phyloP scores from a whole-genome alignment of 2,888 invertebrate species.

The Ptychoptera contaminata region DNA sequence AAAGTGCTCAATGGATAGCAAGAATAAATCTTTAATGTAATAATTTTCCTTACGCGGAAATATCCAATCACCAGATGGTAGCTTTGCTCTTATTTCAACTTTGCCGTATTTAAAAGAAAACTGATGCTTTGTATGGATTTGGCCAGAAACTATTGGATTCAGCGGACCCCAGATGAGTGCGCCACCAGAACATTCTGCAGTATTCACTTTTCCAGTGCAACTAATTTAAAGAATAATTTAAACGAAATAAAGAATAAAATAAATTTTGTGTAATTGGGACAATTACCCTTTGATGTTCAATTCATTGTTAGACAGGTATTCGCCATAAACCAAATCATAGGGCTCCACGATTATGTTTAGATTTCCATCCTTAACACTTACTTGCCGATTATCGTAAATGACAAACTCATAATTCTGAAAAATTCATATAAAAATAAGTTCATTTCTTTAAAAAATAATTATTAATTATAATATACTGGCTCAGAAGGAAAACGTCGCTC shows the following conservation, averaged over 20 bases:
- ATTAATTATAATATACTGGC: constrained; percentile 12
- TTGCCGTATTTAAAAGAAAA: constrained; percentile 56
- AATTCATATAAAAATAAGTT: neutral
- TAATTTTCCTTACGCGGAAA: constrained; percentile 44
- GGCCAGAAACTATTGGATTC: constrained; percentile 51
- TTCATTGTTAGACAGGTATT: too few relatives aligned
- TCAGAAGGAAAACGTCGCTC: constrained; percentile 39
- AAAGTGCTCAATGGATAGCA: neutral
- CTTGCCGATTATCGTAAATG: neutral
- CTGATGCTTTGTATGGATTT: constrained; percentile 40
- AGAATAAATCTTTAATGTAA: constrained; percentile 20
- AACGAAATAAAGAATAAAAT: neutral
- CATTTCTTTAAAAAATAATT: neutral
- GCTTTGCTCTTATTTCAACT: constrained; percentile 49
- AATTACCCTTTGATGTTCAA: too few relatives aligned
- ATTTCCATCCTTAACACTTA: neutral
- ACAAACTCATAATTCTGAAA: neutral
- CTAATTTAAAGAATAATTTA: constrained; percentile 18
- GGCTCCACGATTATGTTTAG: neutral
- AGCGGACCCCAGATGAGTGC: constrained; percentile 35
- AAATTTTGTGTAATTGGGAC: neutral
- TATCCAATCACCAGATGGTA: constrained; percentile 65
- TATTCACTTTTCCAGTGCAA: constrained; percentile 35
- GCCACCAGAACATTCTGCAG: constrained; percentile 21
- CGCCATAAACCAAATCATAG: too few relatives aligned